Conservation (phyloP, 2,888 invertebrate species). For the Coremacera marginata region DNA sequence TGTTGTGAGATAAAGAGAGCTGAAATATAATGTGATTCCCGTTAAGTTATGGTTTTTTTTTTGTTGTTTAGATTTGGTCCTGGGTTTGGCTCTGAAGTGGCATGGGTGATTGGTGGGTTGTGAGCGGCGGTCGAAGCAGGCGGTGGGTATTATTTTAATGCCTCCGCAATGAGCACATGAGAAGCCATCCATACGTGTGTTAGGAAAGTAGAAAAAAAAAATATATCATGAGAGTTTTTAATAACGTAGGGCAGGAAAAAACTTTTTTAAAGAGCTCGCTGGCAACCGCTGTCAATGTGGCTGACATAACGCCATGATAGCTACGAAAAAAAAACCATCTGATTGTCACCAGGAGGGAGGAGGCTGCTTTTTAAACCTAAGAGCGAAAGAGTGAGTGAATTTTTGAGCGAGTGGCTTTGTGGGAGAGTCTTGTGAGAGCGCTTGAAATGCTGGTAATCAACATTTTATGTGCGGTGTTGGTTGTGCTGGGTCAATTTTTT, state of each 20-base stretch:
- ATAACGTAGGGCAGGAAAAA: background rate
- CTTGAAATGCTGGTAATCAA: slow-evolving; percentile 39
- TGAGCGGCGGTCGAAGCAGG: background rate
- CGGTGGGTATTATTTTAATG: slow-evolving; percentile 50
- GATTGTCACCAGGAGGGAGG: background rate
- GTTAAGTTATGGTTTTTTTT: slow-evolving; percentile 3
- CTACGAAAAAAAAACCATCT: background rate
- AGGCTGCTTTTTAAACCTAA: background rate
- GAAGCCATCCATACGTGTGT: slow-evolving; percentile 41
- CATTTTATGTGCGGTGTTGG: slow-evolving; percentile 52
- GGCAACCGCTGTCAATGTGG: slow-evolving; percentile 42
- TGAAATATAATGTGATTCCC: background rate
- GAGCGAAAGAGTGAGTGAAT: background rate
- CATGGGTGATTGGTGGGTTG: background rate
- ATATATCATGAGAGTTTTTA: background rate
- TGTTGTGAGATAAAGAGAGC: background rate
- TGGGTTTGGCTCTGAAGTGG: background rate
- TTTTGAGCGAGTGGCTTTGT: background rate
- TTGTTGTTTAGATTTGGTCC: slow-evolving; percentile 3
- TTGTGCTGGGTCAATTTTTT: slow-evolving; percentile 21
- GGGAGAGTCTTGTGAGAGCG: slow-evolving; percentile 1
- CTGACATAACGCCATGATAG: slow-evolving; percentile 30
- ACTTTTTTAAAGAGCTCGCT: slow-evolving; percentile 22
- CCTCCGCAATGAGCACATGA: slow-evolving; percentile 50
- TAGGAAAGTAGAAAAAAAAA: background rate